These are phyloP conservation scores for Poecile montanus DNA, from an alignment of 2,797 vertebrate species.

Conservation along the genomic window DNA sequence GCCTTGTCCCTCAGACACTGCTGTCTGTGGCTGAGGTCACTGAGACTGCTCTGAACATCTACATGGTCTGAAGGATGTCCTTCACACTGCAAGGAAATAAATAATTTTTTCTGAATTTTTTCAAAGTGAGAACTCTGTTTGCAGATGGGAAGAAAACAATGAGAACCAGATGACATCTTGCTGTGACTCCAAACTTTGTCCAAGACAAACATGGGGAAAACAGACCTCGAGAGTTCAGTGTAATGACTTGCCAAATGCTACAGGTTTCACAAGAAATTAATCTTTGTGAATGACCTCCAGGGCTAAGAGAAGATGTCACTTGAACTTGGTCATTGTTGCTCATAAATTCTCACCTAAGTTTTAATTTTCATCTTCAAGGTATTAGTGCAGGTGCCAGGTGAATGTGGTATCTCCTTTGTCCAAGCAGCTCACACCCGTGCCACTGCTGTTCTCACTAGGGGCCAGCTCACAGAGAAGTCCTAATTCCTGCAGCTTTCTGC, in stretches of 20 bases:
- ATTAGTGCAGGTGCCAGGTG: not conserved
- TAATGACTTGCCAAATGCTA: not conserved
- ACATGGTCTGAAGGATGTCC: not conserved
- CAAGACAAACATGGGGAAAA: not conserved
- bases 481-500: not conserved
- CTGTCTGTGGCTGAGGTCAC: fast-evolving
- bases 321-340: not conserved
- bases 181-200: not conserved
- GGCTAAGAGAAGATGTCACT: not conserved
- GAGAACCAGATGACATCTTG: not conserved
- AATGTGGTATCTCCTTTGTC: fast-evolving
- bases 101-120: not conserved
- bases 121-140: not conserved
- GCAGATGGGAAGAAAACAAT: not conserved
- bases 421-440: not conserved
- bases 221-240: not conserved
- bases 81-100: not conserved
- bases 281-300: not conserved
- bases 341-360: not conserved
- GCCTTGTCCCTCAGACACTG: not conserved
- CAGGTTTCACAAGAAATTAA: not conserved
- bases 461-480: not conserved
- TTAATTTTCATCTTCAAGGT: not conserved
- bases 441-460: not conserved
- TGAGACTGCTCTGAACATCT: not conserved